Evolutionary conservation across 2,888 invertebrate species (phyloP).

Genomic region (Margaritifera margaritifera): DNA sequence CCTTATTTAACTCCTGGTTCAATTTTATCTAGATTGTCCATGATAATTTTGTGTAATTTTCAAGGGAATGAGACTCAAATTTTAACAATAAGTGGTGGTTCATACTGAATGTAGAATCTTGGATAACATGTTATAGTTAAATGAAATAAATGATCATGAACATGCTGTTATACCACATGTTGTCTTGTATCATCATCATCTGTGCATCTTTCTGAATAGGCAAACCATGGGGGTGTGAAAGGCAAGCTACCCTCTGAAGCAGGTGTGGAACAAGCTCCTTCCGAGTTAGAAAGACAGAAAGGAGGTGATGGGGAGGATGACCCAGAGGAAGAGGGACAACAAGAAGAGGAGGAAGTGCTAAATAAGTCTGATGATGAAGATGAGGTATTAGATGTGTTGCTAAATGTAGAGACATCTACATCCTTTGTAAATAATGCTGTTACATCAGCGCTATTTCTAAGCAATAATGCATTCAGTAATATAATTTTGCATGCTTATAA

Average conservation of each 20-base stretch:
- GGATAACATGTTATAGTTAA: not conserved
- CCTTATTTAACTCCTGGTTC: too few species aligned
- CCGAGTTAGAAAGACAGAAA: constrained; percentile 31
- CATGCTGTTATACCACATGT: not conserved
- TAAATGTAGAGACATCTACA: too few species aligned
- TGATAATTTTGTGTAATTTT: too few species aligned
- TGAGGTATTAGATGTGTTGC: constrained; percentile 31
- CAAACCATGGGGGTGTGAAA: constrained; percentile 76
- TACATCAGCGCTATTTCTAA: too few species aligned
- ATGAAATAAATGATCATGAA: too few species aligned
- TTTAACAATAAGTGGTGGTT: too few species aligned
- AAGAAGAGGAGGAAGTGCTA: constrained; percentile 73
- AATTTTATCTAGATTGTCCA: too few species aligned
- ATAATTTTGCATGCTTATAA: too few species aligned
- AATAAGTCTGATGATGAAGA: constrained; percentile 71
- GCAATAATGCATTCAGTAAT: too few species aligned
- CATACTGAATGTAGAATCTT: not conserved
- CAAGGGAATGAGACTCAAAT: too few species aligned
- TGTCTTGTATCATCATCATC: not conserved
- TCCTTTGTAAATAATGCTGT: too few species aligned
- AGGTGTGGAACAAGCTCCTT: constrained; percentile 32
- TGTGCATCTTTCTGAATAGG: constrained; percentile 53
- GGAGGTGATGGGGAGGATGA: constrained; percentile 48
- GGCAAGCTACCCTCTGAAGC: constrained; percentile 65
- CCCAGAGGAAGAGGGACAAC: constrained; percentile 57